Evolutionary conservation across 2,113 vertebrate species (phyloP), one percentile per base, ranked within the genome.

Genomic region (Lipophrys pholis): DNA sequence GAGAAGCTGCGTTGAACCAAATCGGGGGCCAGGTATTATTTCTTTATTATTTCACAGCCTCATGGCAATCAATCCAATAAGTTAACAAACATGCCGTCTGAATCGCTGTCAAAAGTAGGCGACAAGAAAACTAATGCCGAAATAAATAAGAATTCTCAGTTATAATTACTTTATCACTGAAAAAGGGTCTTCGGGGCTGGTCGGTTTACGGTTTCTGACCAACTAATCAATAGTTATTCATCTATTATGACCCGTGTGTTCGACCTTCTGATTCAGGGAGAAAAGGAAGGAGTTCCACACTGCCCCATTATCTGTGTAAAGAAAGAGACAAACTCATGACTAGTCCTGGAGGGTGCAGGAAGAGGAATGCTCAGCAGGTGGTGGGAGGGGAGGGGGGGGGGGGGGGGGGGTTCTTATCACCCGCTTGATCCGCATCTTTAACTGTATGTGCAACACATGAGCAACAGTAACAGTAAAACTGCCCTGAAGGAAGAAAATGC

Each of bases 261-360:
- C 49, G 55, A 61, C 9, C 46, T 43, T 36, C 48, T 55, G 53
- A 56, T 15, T 48, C 53, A 63, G 36, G 46, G 50, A 74, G 39
- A 49, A 72, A 54, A 46, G 73, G 80, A 69, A 65, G 39, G 56
- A 79, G 55, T 17, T 79, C 54, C 46, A n/a, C 60, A 46, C 63
- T 46, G 60, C 0, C 21, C 40, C 52, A 52, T 36, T 7, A 65
- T 65, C 14, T 77, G 61, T 56, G 46, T 63, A 70, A 39, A 7
- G 69, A 67, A 68, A 9, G 63, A 72, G 42, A 50, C 64, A 71
- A 65, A 35, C 81, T 84, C 87, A 80, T 84, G 84, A 87, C 67
- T 40, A 59, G 54, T 56, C 64, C 78, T 64, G 3, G 6, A 48
- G 76, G 80, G 51, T 39, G 46, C 6, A 12, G 8, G 21, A 30